Base-by-base conservation (phyloP, 2,888 invertebrate genomes). In the Anthoptus insignis region DNA sequence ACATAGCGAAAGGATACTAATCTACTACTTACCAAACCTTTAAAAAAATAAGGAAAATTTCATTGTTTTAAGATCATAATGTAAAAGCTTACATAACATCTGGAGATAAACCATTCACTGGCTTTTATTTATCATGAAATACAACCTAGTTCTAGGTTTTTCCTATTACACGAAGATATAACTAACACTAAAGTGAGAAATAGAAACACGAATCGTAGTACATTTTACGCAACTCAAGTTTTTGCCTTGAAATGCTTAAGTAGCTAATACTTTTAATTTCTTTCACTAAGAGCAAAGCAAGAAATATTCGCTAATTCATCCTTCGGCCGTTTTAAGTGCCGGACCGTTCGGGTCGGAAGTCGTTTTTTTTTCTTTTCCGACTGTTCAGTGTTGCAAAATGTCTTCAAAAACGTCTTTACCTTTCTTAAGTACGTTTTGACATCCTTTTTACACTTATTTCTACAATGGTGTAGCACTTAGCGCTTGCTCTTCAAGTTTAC, bases 361-460 rank as follows among this genome's bases (percentile, higher is more conserved):
- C 82, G 79, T 77, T 82, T 89, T 90, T 88, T 88, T 91, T 84
- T 80, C 78, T 79, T 78, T 81, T 80, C 81, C 86, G 86, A 86
- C 87, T 86, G 89, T 91, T 77, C 82, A 83, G 84, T 82, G 77
- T 81, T 81, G 89, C 88, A 84, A 91, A 92, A 91, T 88, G 86
- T 90, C 89, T 90, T 86, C 83, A 74, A 83, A 87, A 88, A 87
- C 82, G 85, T 89, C 85, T 88, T 89, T 88, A 84, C 84, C 81
- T 80, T 80, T 80, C 77, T 81, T 82, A 87, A 89, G 89, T 86
- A 87, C 87, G 81, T 88, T 89, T 85, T 81, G 81, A 86, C 83
- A 82, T 89, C 81, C 84, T 81, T 81, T 81, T 78, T 75, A 68
- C 71, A 75, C 75, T 76, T 79, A 73, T 80, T 81, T 81, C 78